Evolutionary conservation across 2,888 invertebrate species (phyloP).

Genomic region (Ichneumon xanthorius): DNA sequence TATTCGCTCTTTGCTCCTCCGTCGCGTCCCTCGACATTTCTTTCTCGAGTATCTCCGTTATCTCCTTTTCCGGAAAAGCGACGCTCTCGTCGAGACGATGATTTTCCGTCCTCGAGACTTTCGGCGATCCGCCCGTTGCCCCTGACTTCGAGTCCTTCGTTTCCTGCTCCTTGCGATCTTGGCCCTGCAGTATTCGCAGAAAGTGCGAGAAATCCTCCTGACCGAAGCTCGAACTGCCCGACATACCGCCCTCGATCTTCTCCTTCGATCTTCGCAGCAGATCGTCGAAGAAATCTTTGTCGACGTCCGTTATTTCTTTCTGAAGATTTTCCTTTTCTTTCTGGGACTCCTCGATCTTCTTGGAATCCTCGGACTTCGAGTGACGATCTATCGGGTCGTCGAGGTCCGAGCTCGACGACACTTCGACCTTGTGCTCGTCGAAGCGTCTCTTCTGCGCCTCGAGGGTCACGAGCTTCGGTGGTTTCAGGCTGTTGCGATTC

Average conservation of each 20-base stretch:
- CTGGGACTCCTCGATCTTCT: slow-evolving; percentile 71
- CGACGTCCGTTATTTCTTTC: slow-evolving; percentile 83
- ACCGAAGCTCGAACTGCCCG: slow-evolving; percentile 81
- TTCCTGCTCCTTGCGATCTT: slow-evolving; percentile 72
- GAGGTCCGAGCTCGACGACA: slow-evolving; percentile 81
- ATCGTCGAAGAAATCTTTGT: slow-evolving; percentile 82
- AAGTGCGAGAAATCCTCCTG: slow-evolving; percentile 83
- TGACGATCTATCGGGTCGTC: slow-evolving; percentile 82
- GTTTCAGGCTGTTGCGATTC: slow-evolving; percentile 73
- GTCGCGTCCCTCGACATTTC: slow-evolving; percentile 71
- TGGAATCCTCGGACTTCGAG: slow-evolving; percentile 78
- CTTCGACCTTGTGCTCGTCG: slow-evolving; percentile 81
- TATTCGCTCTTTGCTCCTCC: slow-evolving; percentile 44
- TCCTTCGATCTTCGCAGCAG: slow-evolving; percentile 78
- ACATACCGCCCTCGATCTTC: slow-evolving; percentile 79
- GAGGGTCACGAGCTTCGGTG: slow-evolving; percentile 72
- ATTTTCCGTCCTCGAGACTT: not conserved
- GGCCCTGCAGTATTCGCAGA: slow-evolving; percentile 79
- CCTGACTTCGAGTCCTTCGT: slow-evolving; percentile 65
- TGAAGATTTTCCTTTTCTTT: slow-evolving; percentile 79
- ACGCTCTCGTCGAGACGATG: not conserved
- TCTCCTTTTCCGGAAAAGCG: slow-evolving; percentile 82
- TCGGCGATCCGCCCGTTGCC: slow-evolving; percentile 31
- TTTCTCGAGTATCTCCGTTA: slow-evolving; percentile 79
- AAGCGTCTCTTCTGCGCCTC: slow-evolving; percentile 79